Evolutionary conservation across 2,113 vertebrate species (phyloP), one percentile per base, ranked within the genome.

Genomic region (Columba livia): DNA sequence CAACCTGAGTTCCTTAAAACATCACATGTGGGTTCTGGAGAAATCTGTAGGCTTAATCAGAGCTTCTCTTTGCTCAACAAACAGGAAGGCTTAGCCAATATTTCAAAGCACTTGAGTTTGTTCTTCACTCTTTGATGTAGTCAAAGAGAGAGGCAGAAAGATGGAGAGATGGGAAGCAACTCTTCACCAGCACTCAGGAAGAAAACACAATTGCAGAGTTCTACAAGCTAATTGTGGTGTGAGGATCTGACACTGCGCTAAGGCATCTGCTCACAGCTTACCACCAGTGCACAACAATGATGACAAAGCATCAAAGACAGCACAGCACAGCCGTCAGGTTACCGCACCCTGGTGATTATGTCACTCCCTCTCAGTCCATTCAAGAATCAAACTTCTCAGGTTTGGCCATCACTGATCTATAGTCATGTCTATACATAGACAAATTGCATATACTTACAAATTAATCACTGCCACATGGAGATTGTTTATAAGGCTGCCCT

Each of bases 331-430:
- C n/a, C 34, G 44, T 47, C 44, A 47, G 18, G 17, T 47, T 18
- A 47, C 44, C 71, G 74, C 82, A 69, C 69, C 65, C 44, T 48
- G 26, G 9, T 36, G 38, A 80, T 58, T 29, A 16, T 18, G 11
- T 26, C 2, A 1, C 87, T 91, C n/a, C 58, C 32, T 90, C 72
- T 74, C 53, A 54, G 65, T 36, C 71, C 47, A 51, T 56, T 80
- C 51, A 80, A 80, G 64, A 88, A 80, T 25, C 56, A 88, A 90
- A 95, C 34, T 88, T 71, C 77, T 79, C 88, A 90, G 80, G 90
- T 95, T 79, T 92, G 60, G 61, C 47, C 79, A 36, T 79, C 50
- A 9, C n/a, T 77, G 56, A 88, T 53, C 58, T 88, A 20, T 48
- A 73, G 23, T 19, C 15, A 11, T 70, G 32, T 36, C 42, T 64